Base-by-base conservation (phyloP, 2,888 invertebrate species). In the Lampropteryx suffumata region DNA sequence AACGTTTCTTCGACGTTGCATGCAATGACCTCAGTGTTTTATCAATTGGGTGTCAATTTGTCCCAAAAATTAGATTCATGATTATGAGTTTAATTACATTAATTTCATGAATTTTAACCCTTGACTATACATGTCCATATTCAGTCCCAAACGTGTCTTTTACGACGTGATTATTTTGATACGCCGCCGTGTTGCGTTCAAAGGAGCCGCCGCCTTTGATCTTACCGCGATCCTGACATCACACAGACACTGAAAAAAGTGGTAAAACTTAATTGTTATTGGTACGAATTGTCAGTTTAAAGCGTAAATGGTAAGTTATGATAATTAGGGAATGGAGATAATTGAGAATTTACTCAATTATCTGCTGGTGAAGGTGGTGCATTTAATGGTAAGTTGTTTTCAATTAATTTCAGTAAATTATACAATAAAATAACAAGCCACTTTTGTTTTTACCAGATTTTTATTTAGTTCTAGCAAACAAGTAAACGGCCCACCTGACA, bases 181-280 rank as follows among this genome's bases (percentile, higher is more conserved):
- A 72, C 69, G 69, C 61, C 61, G 64, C 68, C 75, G 72, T 68
- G 67, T 59, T 61, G 63, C 68, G 75, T 67, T 79, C 75, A 82
- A 82, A 83, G 71, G 65, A 43, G 63, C 81, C 82, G 83, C 67
- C 52, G 45, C 55, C 79, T 83, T 83, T 83, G 75, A 82, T 76
- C 73, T 76, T 66, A 61, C 79, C 81, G 79, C 71, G 63, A 65
- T 65, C 69, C 73, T 71, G 71, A 74, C 76, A 76, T 71, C 39
- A 68, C 62, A 64, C 69, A 60, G 52, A 65, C 63, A 56, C 50
- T 53, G 43, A 64, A 68, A 72, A 76, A 74, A 71, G 65, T 62
- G 62, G 56, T 66, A 60, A 59, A 58, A 46, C 50, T 66, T 64
- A 64, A 65, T 67, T 70, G 62, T 66, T 67, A 70, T 55, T 67